Conservation (phyloP, 2,113 vertebrate species). For the Pollimyrus isidori region DNA sequence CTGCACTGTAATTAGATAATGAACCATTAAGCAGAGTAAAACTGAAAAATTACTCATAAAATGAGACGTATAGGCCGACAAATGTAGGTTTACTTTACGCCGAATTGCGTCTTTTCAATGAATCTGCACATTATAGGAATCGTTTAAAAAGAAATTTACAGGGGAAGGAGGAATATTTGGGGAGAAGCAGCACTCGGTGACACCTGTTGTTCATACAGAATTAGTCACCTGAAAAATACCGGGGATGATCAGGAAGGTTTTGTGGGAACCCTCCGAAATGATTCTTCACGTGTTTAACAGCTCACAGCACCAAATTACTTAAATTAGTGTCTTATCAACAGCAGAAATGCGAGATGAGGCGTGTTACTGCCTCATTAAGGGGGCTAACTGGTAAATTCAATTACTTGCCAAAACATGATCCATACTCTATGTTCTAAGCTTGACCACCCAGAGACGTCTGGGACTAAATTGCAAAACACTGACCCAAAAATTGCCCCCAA, state of each 20-base stretch:
- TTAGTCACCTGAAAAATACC: neutral
- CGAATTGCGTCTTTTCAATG: neutral
- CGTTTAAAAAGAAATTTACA: neutral
- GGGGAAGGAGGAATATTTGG: neutral
- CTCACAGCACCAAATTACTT: neutral
- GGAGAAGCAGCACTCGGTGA: neutral
- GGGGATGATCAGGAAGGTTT: neutral
- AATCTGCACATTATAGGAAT: neutral
- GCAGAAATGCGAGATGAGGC: neutral
- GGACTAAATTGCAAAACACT: neutral
- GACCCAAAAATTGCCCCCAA: neutral
- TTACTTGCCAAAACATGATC: neutral
- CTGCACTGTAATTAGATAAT: slow-evolving; percentile 1
- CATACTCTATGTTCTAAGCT: neutral
- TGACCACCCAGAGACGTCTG: neutral
- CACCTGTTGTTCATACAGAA: neutral
- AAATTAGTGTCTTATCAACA: neutral
- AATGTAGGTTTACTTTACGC: slow-evolving; percentile 3
- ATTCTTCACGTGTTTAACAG: neutral
- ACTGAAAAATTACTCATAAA: slow-evolving; percentile 4
- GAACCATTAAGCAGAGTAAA: slow-evolving; percentile 3
- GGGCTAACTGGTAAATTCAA: neutral
- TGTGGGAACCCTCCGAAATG: neutral
- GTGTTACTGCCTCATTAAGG: neutral
- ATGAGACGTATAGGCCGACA: neutral